Conservation (phyloP, 2,113 vertebrate species). For the Aegotheles bennettii region DNA sequence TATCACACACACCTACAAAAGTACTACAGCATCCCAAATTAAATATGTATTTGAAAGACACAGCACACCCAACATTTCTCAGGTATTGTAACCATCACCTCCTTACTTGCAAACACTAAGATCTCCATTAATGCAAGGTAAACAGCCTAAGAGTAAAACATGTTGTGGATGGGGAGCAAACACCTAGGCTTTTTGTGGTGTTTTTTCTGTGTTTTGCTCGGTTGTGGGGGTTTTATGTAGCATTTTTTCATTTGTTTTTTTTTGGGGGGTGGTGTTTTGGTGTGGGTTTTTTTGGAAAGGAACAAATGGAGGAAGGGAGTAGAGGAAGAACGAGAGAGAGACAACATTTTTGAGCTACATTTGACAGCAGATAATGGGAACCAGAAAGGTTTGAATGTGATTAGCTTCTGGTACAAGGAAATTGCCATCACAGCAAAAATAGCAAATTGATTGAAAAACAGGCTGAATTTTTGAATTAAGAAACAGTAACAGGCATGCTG, state of each 20-base stretch:
- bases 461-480: background rate
- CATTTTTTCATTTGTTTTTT: too few species aligned
- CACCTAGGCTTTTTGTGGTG: background rate
- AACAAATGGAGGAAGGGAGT: background rate
- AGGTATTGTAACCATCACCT: background rate
- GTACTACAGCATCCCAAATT: background rate
- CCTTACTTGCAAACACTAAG: background rate
- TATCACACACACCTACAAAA: background rate
- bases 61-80: background rate
- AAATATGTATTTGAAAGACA: background rate
- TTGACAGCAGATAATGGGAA: background rate
- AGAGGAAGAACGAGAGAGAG: background rate
- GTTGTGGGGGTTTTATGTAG: too few species aligned
- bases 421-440: background rate
- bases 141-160: background rate
- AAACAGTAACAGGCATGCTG: background rate
- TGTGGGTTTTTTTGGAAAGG: background rate
- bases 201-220: background rate
- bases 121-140: background rate
- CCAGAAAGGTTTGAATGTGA: background rate
- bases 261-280: rapidly evolving
- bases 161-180: background rate
- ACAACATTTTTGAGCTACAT: background rate
- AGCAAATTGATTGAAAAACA: background rate
- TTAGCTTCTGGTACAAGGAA: background rate